These are phyloP conservation scores for Protonibea diacanthus DNA, from an alignment of 2,797 vertebrate species.

Conservation along the genomic window DNA sequence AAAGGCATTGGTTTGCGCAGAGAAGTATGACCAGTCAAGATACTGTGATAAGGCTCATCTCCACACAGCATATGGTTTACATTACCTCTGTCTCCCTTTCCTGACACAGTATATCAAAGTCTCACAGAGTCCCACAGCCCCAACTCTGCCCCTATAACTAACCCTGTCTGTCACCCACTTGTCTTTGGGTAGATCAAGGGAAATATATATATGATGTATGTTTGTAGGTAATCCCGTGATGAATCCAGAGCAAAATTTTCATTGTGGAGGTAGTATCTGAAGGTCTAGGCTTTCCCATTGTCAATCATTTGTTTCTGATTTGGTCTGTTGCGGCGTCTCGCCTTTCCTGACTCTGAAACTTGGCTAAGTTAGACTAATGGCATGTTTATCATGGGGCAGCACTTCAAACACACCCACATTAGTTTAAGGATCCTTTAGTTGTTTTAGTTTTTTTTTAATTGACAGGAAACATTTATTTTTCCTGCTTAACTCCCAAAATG, in stretches of 20 bases:
- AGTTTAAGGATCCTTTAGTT: slow-evolving; percentile 6
- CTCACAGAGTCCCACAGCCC: slow-evolving; percentile 56
- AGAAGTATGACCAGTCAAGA: slow-evolving; percentile 67
- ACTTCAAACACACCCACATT: slow-evolving; percentile 54
- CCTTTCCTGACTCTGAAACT: slow-evolving; percentile 43
- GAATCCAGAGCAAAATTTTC: slow-evolving; percentile 59
- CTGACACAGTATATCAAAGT: slow-evolving; percentile 67
- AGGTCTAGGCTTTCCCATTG: slow-evolving; percentile 47
- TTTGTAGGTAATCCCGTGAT: slow-evolving; percentile 62
- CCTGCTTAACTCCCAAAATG: slow-evolving; percentile 7
- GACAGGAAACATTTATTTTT: slow-evolving; percentile 24
- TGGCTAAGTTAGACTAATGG: slow-evolving; percentile 45
- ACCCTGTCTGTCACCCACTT: slow-evolving; percentile 71
- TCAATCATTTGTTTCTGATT: slow-evolving; percentile 25
- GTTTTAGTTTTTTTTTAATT: neutral
- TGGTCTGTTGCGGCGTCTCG: slow-evolving; percentile 6
- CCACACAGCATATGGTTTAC: slow-evolving; percentile 77
- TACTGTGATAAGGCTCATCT: slow-evolving; percentile 69
- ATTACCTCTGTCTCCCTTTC: slow-evolving; percentile 65
- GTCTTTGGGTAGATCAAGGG: slow-evolving; percentile 68
- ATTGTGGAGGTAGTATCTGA: slow-evolving; percentile 41
- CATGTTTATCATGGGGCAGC: slow-evolving; percentile 59
- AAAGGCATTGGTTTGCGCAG: slow-evolving; percentile 44
- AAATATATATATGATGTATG: slow-evolving; percentile 66
- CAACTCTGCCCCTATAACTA: slow-evolving; percentile 65